Evolutionary conservation across 2,113 vertebrate genomes (phyloP), one percentile per base, ranked within the genome.

Genomic region (Piaya cayana): DNA sequence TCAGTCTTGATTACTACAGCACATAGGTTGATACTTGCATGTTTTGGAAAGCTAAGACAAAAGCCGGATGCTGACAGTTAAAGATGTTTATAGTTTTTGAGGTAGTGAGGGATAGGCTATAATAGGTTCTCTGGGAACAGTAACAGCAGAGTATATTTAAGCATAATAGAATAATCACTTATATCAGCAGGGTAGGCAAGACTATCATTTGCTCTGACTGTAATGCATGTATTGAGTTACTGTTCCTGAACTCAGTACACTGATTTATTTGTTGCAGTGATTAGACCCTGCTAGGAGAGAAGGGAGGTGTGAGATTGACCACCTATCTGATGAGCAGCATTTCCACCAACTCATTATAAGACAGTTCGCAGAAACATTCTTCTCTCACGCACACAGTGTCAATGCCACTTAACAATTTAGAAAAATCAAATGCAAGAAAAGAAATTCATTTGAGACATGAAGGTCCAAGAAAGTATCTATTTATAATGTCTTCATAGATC

Each of bases 231-330:
- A 94, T 56, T 92, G 87, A 92, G 78, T 83, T 90, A 91, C 79
- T 94, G 79, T 36, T 86, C 79, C 82, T 88, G 79, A 92, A 81
- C 60, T 93, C 80, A 15, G 64, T 60, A 43, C 11, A 45, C 82
- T 86, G 23, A 92, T 93, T 93, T 93, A 60, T 81, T 95, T 96
- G 86, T 93, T 82, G 81, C 30, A 93, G 39, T 82, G 71, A 88
- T 95, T 95, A 94, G 75, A 88, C 21, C 86, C 65, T 11, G 45
- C 72, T 42, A 63, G 69, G 91, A 88, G 50, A 80, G 25, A 59
- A 37, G 68, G 74, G 69, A 72, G 63, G 74, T 75, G 77, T 50
- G 55, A 87, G 88, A 80, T 17, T 93, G 92, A 91, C 91, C 92
- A 93, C 22, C 60, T 77, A 50, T 63, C 43, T 79, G 82, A 92